These are phyloP conservation scores for Heliconius erato DNA, from an alignment of 2,888 invertebrate species.

Conservation along the genomic window DNA sequence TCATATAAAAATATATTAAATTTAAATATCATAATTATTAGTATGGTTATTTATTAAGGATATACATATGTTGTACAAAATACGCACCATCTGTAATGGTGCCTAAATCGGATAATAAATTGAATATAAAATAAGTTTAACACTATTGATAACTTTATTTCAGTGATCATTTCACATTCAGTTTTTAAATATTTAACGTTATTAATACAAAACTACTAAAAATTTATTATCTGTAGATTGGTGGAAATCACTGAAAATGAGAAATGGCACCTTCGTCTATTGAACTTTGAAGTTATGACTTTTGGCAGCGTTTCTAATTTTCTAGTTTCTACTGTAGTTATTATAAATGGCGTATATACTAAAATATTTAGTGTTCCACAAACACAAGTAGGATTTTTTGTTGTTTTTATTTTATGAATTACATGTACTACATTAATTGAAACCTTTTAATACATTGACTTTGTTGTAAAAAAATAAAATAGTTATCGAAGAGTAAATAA, in stretches of 20 bases:
- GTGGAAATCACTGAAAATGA: slow-evolving; percentile 6
- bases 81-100: too few relatives aligned
- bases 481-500: slow-evolving; percentile 2
- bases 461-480: slow-evolving; percentile 5
- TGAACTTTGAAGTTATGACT: slow-evolving; percentile 20
- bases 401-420: too few relatives aligned
- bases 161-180: too few relatives aligned
- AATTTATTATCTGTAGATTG: slow-evolving; percentile 17
- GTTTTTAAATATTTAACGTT: too few relatives aligned
- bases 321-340: slow-evolving; percentile 9
- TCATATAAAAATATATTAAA: too few relatives aligned
- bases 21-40: too few relatives aligned
- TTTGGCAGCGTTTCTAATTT: slow-evolving; percentile 20
- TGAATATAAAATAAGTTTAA: too few relatives aligned
- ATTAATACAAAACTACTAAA: too few relatives aligned
- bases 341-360: slow-evolving; percentile 5
- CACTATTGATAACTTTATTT: too few relatives aligned
- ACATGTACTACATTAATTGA: neutral
- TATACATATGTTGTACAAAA: too few relatives aligned
- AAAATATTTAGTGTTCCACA: neutral
- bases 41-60: too few relatives aligned
- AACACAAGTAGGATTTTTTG: slow-evolving; percentile 27
- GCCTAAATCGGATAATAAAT: too few relatives aligned
- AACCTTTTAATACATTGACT: neutral
- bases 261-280: slow-evolving; percentile 18